Base-by-base conservation (phyloP, 2,797 vertebrate species). In the Austrolebias charrua region DNA sequence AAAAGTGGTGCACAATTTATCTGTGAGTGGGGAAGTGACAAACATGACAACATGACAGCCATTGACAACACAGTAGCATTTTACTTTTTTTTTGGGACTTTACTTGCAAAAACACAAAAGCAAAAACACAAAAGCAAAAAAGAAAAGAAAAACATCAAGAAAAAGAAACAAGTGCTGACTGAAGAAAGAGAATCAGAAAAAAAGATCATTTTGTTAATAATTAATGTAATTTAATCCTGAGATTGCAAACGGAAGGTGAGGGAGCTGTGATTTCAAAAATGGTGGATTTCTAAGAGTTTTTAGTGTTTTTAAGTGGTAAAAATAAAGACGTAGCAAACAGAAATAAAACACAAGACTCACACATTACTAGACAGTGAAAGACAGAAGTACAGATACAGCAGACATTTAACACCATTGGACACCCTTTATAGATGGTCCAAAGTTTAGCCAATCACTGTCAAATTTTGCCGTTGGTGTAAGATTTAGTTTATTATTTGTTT, bases 341-440 rank as follows among this genome's bases (percentile, higher is more conserved):
- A 52, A 18, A 71, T 60, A 40, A 73, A 51, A 71, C 79, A 88
- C 80, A 83, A 77, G 76, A 87, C 86, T 80, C 66, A 82, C 69
- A 88, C 71, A 69, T 69, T 72, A 78, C 73, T 66, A 75, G 75
- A 91, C 77, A 79, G 71, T 70, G 61, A 75, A 67, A 67, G 82
- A 91, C 85, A 82, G 85, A 76, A 75, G 69, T 83, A 86, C 82
- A 66, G 65, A 70, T 82, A 87, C 83, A 84, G 86, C 86, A 87
- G 51, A 91, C 86, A 84, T 80, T 84, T 79, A 89, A 88, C 83
- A 85, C 83, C 88, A 87, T 90, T 92, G 92, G 91, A 93, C 92
- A 93, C 91, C 92, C 93, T 94, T 88, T 91, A 92, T 91, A 93
- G 90, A 93, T 93, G 92, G 93, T 93, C 91, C 91, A 89, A 83